Percentiles rank a stretch among this genome's conserved stretches.
These are phyloP conservation scores for Temnothorax longispinosus DNA, from an alignment of 1,140 invertebrate genomes.

Conservation along the genomic window DNA sequence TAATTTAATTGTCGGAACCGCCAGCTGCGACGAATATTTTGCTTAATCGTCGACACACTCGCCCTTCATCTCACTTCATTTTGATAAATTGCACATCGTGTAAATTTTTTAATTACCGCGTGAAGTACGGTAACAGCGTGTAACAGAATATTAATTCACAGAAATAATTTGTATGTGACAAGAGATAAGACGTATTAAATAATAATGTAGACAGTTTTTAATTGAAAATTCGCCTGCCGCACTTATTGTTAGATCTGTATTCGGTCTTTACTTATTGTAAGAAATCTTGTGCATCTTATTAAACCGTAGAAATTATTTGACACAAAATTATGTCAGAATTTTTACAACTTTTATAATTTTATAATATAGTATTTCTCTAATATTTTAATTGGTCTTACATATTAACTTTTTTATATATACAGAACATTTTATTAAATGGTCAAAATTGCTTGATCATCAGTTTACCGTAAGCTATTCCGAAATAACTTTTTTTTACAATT, in stretches of 20 bases:
- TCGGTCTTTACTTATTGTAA: not conserved
- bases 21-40: not conserved
- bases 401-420: not conserved
- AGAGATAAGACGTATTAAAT: not conserved
- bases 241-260: not conserved
- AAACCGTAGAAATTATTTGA: not conserved
- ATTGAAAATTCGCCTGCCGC: not conserved
- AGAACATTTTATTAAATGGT: not conserved
- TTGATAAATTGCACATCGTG: not conserved
- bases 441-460: not conserved
- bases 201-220: not conserved
- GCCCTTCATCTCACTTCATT: not conserved
- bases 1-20: constrained; percentile 35
- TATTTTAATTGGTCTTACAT: not conserved
- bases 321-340: not conserved
- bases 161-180: not conserved
- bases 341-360: not conserved
- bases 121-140: not conserved
- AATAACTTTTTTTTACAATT: not conserved
- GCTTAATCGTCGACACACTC: not conserved
- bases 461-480: not conserved
- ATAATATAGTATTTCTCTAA: not conserved
- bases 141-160: not conserved
- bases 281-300: not conserved
- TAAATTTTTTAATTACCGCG: not conserved